A percentile compares a stretch with the other conserved stretches of the same genome.
phyloP scores from a whole-genome alignment of 2,888 invertebrate genomes.

The Polydrusus cervinus region DNA sequence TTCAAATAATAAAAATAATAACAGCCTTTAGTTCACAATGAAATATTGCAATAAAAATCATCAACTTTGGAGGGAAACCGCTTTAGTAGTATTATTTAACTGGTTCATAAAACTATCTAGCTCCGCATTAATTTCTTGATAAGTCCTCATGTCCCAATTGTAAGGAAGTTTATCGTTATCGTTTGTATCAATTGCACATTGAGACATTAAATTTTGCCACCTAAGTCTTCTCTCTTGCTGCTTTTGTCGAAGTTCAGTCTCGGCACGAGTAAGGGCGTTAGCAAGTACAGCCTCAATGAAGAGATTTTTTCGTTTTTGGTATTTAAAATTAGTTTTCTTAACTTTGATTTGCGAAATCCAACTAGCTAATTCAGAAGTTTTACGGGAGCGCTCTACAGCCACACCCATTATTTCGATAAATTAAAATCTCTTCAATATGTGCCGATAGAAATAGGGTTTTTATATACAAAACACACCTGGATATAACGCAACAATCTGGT shows the following conservation, averaged over 20 bases:
- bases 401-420: slow-evolving; percentile 60
- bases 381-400: slow-evolving; percentile 59
- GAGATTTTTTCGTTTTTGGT: slow-evolving; percentile 76
- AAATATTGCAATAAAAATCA: slow-evolving; percentile 46
- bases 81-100: slow-evolving; percentile 75
- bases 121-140: slow-evolving; percentile 76
- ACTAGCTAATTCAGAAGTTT: slow-evolving; percentile 75
- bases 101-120: slow-evolving; percentile 80
- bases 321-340: slow-evolving; percentile 76
- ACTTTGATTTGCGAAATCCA: slow-evolving; percentile 79
- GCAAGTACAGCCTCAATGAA: slow-evolving; percentile 79
- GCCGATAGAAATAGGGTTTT: slow-evolving; percentile 50
- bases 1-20: slow-evolving; percentile 56
- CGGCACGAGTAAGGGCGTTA: slow-evolving; percentile 76
- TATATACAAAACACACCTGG: slow-evolving; percentile 62
- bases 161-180: slow-evolving; percentile 41
- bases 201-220: slow-evolving; percentile 71
- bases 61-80: slow-evolving; percentile 69
- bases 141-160: slow-evolving; percentile 62
- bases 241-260: slow-evolving; percentile 76
- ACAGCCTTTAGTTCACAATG: slow-evolving; percentile 57
- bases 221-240: slow-evolving; percentile 77
- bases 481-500: background rate
- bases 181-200: slow-evolving; percentile 49
- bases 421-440: slow-evolving; percentile 61